Conservation (phyloP, 1,140 invertebrate species). For the Drosophila ironensis region DNA sequence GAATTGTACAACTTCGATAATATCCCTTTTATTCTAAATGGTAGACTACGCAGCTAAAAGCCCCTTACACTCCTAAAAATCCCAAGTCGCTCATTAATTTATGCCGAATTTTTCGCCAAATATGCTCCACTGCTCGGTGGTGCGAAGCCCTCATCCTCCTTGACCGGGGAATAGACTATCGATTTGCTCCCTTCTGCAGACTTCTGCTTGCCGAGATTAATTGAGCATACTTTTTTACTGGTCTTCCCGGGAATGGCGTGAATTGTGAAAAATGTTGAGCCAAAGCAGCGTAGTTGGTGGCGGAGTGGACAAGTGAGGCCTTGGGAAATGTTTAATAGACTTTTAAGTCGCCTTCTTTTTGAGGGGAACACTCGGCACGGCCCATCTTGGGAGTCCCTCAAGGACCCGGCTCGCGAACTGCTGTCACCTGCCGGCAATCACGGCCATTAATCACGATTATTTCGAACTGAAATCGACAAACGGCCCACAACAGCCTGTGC, state of each 20-base stretch:
- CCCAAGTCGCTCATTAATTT: conserved; percentile 8
- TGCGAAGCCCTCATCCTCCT: conserved; percentile 20
- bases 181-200: conserved; percentile 17
- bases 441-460: conserved; percentile 49
- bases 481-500: conserved; percentile 15
- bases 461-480: conserved; percentile 38
- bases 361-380: not conserved
- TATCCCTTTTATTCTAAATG: no score
- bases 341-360: conserved; percentile 42
- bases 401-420: conserved; percentile 9
- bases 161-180: conserved; percentile 14
- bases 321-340: conserved; percentile 52
- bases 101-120: not conserved
- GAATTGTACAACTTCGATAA: no score
- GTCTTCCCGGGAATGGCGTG: conserved; percentile 28
- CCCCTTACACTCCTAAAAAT: no score
- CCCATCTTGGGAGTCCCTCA: not conserved
- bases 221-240: conserved; percentile 60
- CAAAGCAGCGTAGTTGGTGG: not conserved
- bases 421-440: conserved; percentile 47
- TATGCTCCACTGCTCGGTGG: not conserved
- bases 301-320: conserved; percentile 3
- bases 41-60: not conserved
- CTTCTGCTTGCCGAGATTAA: conserved; percentile 42
- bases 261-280: conserved; percentile 28